These are phyloP conservation scores for Spinibarbus caldwelli DNA, from an alignment of 2,797 vertebrate species.

Conservation along the genomic window DNA sequence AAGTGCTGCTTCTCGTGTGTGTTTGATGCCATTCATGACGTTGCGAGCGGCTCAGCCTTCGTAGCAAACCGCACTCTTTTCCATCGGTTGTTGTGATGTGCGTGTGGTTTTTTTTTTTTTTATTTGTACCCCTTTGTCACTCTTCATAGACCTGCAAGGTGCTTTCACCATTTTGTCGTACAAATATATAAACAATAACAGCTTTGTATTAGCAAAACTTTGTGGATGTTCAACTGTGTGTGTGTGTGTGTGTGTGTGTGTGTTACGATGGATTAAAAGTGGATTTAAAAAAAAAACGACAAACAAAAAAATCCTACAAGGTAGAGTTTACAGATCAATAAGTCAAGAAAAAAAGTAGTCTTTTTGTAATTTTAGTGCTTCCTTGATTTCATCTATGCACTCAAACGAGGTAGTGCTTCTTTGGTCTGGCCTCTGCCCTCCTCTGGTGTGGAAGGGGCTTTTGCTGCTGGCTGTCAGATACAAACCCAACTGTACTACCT, in stretches of 20 bases:
- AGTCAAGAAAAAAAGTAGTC: conserved; percentile 75
- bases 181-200: conserved; percentile 67
- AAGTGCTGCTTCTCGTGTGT: conserved; percentile 75
- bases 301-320: conserved; percentile 75
- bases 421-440: conserved; percentile 64
- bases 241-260: conserved; percentile 79
- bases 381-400: conserved; percentile 99
- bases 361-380: conserved; percentile 90
- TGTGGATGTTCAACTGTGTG: conserved; percentile 71
- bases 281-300: conserved; percentile 66
- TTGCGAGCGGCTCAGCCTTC: conserved; percentile 66
- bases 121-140: conserved; percentile 69
- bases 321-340: conserved; percentile 84
- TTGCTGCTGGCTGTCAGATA: conserved; percentile 67
- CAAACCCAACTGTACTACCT: conserved; percentile 30
- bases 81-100: conserved; percentile 77
- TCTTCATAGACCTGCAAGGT: conserved; percentile 78
- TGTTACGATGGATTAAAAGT: conserved; percentile 71
- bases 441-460: conserved; percentile 54
- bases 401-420: conserved; percentile 86
- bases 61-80: conserved; percentile 77
- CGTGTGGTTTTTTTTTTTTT: conserved; percentile 60
- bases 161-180: conserved; percentile 78
- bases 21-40: conserved; percentile 58
- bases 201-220: conserved; percentile 76